Evolutionary conservation across 2,888 invertebrate species (phyloP).

Genomic region (Lamellibrachia satsuma): DNA sequence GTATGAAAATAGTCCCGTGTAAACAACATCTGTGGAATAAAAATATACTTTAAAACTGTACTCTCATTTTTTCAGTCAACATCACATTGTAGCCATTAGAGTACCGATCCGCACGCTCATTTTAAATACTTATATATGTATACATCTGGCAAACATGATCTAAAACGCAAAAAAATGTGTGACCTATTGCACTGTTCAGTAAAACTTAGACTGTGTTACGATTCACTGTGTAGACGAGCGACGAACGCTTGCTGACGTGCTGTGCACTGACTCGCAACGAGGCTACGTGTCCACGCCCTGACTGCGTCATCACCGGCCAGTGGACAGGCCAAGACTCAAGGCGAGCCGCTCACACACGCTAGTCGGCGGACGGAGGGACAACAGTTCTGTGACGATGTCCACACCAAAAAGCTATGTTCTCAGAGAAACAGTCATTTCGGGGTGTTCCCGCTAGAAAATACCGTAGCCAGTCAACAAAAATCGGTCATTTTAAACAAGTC

Average conservation of each 20-base stretch:
- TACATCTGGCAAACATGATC: background rate
- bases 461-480: constrained; percentile 8
- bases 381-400: background rate
- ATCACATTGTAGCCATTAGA: constrained; percentile 3
- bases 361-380: background rate
- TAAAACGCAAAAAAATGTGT: background rate
- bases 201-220: background rate
- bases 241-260: background rate
- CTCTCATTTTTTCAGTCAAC: background rate
- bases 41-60: background rate
- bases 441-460: background rate
- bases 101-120: background rate
- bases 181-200: constrained; percentile 17
- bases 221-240: background rate
- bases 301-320: background rate
- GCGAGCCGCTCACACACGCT: background rate
- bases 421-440: background rate
- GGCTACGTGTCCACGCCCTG: background rate
- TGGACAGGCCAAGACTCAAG: no score
- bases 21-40: constrained; percentile 17
- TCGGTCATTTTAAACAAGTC: background rate
- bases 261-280: background rate
- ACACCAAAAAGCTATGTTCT: constrained; percentile 10
- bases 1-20: constrained; percentile 13
- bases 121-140: background rate